phyloP scores from a whole-genome alignment of 1,140 invertebrate species.

The Drosophila burlai region DNA sequence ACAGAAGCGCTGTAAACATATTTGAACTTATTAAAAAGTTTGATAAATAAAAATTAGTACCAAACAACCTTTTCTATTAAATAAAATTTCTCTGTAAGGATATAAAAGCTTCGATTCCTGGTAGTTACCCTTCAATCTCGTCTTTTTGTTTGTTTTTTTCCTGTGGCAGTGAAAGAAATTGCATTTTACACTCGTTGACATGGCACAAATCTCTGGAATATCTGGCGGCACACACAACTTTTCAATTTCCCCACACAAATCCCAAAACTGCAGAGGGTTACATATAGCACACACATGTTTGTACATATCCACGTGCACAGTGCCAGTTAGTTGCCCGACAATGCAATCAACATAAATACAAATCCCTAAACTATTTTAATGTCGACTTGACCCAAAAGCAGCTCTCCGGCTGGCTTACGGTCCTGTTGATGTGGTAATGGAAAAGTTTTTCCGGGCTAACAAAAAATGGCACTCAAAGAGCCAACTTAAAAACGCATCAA shows the following conservation, averaged over 20 bases:
- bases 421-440: constrained; percentile 63
- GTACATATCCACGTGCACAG: constrained; percentile 21
- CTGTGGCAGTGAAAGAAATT: constrained; percentile 62
- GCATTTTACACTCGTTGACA: constrained; percentile 62
- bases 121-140: constrained; percentile 4
- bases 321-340: constrained; percentile 65
- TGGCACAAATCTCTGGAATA: constrained; percentile 51
- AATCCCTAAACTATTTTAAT: constrained; percentile 84
- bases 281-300: background rate
- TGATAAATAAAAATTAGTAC: background rate
- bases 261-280: constrained; percentile 23
- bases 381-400: constrained; percentile 62
- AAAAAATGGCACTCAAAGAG: constrained; percentile 46
- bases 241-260: constrained; percentile 66
- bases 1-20: too few relatives aligned
- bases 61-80: background rate
- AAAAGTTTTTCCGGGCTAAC: constrained; percentile 58
- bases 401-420: constrained; percentile 28
- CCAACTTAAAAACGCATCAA: constrained; percentile 75
- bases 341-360: constrained; percentile 84
- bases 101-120: background rate
- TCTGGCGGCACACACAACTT: constrained; percentile 57
- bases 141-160: constrained; percentile 6
- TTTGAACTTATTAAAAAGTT: background rate
- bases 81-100: too few relatives aligned